phyloP scores from a whole-genome alignment of 2,888 invertebrate genomes.

The Lycocerus yunnanus region DNA sequence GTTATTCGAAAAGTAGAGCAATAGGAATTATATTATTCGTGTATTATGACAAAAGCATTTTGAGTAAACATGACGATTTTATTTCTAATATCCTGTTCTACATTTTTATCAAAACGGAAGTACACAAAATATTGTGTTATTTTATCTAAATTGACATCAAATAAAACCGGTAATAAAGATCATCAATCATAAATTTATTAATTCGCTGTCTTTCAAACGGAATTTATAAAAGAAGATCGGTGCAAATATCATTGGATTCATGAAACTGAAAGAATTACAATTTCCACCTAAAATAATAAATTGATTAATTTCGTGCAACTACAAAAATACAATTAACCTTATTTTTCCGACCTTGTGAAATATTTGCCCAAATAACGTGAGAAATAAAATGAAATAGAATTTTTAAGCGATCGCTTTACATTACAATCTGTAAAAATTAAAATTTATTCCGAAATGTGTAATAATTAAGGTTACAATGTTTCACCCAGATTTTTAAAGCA shows the following conservation, averaged over 20 bases:
- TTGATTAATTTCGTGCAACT: neutral
- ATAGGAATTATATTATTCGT: neutral
- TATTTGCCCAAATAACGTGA: neutral
- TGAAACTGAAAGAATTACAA: neutral
- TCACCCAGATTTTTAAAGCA: neutral
- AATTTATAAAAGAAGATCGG: neutral
- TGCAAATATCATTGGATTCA: neutral
- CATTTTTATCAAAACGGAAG: slow-evolving; percentile 20
- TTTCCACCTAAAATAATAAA: neutral
- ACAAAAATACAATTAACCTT: neutral
- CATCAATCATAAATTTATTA: slow-evolving; percentile 22
- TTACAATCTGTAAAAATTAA: neutral
- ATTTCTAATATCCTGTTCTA: slow-evolving; percentile 27
- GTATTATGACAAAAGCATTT: neutral
- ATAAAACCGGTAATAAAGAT: slow-evolving; percentile 18
- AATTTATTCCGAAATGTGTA: neutral
- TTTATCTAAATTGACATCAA: slow-evolving; percentile 29
- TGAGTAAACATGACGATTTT: slow-evolving; percentile 9
- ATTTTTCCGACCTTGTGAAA: neutral
- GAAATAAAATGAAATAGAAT: neutral
- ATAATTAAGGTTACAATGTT: neutral
- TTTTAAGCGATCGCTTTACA: neutral
- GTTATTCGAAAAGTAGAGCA: neutral
- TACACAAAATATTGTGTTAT: slow-evolving; percentile 20
- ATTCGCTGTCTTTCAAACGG: slow-evolving; percentile 3